Evolutionary conservation across 2,888 invertebrate genomes (phyloP), one percentile per base, ranked within the genome.

Genomic region (Sarcophaga subvicina): DNA sequence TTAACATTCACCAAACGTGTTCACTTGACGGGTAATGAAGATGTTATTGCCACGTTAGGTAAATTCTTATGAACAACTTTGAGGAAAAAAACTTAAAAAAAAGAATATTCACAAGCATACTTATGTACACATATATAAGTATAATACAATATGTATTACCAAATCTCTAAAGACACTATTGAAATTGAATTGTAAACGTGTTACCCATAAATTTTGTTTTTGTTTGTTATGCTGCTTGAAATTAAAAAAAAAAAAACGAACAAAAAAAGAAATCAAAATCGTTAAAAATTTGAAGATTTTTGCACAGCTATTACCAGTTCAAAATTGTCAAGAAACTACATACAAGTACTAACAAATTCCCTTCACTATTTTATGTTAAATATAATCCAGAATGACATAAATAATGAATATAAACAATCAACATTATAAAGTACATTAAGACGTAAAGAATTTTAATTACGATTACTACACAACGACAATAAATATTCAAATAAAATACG

Each of bases 131-230:
- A 37, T 8, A 37, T 8, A 37, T 37, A 37, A 6, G 8, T 37
- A 37, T 37, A 37, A 37, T 37, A 37, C 37, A 37, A 37, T 37
- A 37, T 37, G 37, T 17, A 17, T 75, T 73, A 80, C 59, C 37
- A 86, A 86, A 76, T 80, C 86, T 86, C 77, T 49, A 47, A 77
- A 83, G 80, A 77, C 77, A 83, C 73, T 73, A 80, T 80, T 72
- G 78, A 80, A 77, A 83, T 75, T 83, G 66, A 80, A 80, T 80
- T 83, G 83, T 70, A 49, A 86, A 80, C 86, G 80, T 86, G 80
- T 83, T 86, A 37, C 49, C 63, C 77, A 86, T 83, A 80, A 78
- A 73, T 73, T 73, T 80, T 77, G 22, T 83, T 27, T 22, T 37
- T 54, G 73, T 62, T 72, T 76, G 70, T 80, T 63, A 17, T 64